Percentiles rank a stretch among this genome's conserved stretches.
These are phyloP conservation scores for Brachycybe producta DNA, from an alignment of 2,888 invertebrate genomes.

Conservation along the genomic window DNA sequence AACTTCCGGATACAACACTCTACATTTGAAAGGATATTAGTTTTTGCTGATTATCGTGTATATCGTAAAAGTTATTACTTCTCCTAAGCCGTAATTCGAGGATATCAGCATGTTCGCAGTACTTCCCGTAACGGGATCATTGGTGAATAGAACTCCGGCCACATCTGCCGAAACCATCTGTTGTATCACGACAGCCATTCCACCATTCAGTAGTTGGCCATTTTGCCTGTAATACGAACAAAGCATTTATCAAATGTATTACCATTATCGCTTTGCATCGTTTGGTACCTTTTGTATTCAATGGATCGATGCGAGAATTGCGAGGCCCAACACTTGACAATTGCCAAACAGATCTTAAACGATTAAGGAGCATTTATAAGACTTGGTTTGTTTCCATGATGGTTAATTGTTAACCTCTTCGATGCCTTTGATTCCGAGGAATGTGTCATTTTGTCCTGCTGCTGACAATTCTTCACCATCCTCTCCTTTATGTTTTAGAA, in stretches of 20 bases:
- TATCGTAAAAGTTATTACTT: conserved; percentile 40
- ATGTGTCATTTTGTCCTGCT: conserved; percentile 71
- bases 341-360: conserved; percentile 35
- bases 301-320: conserved; percentile 62
- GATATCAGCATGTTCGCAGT: conserved; percentile 54
- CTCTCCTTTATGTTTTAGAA: conserved; percentile 53
- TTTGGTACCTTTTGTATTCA: conserved; percentile 54
- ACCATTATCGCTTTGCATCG: no score
- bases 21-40: no score
- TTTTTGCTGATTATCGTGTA: no score
- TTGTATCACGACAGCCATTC: conserved; percentile 70
- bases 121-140: conserved; percentile 59
- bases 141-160: conserved; percentile 67
- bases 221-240: conserved; percentile 54
- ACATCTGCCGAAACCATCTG: conserved; percentile 53
- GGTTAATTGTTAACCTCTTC: conserved; percentile 28
- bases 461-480: conserved; percentile 65
- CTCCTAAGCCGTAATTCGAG: conserved; percentile 69
- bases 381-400: no score
- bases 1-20: conserved; percentile 64
- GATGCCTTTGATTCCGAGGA: conserved; percentile 48
- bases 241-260: no score
- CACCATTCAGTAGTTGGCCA: conserved; percentile 50
- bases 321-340: conserved; percentile 69
- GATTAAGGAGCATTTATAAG: no score